Evolutionary conservation across 2,113 vertebrate genomes (phyloP).

Genomic region (Pipa parva): DNA sequence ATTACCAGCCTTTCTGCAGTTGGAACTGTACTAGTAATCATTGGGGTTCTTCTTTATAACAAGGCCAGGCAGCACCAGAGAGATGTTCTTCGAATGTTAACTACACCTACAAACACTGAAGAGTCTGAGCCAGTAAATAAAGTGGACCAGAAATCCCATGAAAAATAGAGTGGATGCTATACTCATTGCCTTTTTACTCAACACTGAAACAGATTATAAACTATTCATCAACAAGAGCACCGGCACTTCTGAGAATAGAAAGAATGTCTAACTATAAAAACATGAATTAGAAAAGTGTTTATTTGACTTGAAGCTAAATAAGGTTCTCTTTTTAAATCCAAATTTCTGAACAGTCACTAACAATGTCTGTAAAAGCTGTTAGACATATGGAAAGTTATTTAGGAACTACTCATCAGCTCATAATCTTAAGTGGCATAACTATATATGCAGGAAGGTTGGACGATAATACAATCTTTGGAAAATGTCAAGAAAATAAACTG

Average conservation of each 20-base stretch:
- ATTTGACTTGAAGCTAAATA: too few species aligned
- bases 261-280: neutral
- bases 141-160: conserved; percentile 48
- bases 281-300: too few species aligned
- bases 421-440: too few species aligned
- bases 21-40: conserved; percentile 76
- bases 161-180: conserved; percentile 14
- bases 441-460: too few species aligned
- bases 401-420: too few species aligned
- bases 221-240: neutral
- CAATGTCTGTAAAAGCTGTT: too few species aligned
- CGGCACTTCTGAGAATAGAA: neutral
- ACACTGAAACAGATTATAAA: rapidly evolving
- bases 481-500: too few species aligned
- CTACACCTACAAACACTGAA: neutral
- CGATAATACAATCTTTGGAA: too few species aligned
- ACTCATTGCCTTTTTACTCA: neutral
- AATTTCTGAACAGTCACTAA: too few species aligned
- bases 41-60: conserved; percentile 88
- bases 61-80: conserved; percentile 83
- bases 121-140: conserved; percentile 51
- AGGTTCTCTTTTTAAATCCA: too few species aligned
- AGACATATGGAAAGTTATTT: too few species aligned
- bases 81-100: conserved; percentile 63
- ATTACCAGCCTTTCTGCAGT: conserved; percentile 79